Conservation (phyloP, 2,797 vertebrate genomes). For the Emydoidea blandingii region DNA sequence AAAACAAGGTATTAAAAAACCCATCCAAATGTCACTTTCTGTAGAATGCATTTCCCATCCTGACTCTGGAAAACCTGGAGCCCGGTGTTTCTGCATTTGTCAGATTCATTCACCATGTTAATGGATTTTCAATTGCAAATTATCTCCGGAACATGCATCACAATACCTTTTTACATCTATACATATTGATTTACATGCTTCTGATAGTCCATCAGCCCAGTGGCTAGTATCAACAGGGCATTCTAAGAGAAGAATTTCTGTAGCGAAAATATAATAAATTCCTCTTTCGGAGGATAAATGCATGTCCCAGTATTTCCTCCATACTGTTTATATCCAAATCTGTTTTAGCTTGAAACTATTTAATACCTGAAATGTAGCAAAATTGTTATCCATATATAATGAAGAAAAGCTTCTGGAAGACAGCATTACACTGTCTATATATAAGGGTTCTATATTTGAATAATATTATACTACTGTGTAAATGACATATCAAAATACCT, state of each 20-base stretch:
- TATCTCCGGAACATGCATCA: conserved; percentile 35
- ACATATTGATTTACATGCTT: conserved; percentile 12
- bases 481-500: background rate
- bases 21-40: background rate
- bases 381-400: background rate
- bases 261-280: background rate
- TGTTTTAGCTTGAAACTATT: background rate
- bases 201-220: conserved; percentile 11
- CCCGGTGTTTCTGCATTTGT: conserved; percentile 33
- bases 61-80: conserved; percentile 47
- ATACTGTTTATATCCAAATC: background rate
- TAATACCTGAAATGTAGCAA: background rate
- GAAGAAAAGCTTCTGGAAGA: background rate
- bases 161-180: conserved; percentile 38
- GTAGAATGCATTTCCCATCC: conserved; percentile 19
- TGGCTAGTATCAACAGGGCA: conserved; percentile 33
- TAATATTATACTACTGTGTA: background rate
- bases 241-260: background rate
- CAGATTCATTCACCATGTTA: conserved; percentile 34
- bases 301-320: background rate
- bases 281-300: background rate
- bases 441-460: background rate
- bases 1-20: background rate
- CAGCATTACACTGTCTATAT: background rate
- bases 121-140: conserved; percentile 65